phyloP scores from a whole-genome alignment of 2,113 vertebrate species.

The Gymnobelideus leadbeateri region DNA sequence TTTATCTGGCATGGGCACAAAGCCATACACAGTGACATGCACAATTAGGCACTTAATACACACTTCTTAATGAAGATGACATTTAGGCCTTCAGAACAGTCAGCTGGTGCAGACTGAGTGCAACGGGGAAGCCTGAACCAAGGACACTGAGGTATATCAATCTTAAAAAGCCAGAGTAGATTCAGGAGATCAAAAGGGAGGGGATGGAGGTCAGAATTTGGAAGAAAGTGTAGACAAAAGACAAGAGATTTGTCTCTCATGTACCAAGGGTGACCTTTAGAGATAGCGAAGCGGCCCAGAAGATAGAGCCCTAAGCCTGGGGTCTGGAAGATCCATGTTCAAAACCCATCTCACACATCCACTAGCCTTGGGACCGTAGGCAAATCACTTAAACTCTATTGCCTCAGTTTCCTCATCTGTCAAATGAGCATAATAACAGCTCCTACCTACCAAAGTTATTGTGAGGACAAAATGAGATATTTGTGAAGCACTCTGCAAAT shows the following conservation, averaged over 20 bases:
- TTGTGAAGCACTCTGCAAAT: not conserved
- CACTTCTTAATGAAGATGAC: not conserved
- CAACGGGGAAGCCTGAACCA: constrained; percentile 8
- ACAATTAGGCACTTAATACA: not conserved
- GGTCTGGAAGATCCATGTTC: not conserved
- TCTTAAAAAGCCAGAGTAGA: not conserved
- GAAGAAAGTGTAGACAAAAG: constrained; percentile 4
- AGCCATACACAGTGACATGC: not conserved
- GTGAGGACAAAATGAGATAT: not conserved
- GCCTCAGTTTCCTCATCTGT: not conserved
- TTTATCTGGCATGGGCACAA: not conserved
- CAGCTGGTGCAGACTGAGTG: not conserved
- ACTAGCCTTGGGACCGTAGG: not conserved
- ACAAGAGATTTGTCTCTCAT: not conserved
- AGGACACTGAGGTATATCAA: not conserved
- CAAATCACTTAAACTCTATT: not conserved
- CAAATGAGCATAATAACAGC: not conserved
- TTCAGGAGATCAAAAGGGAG: not conserved
- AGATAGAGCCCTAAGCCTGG: not conserved
- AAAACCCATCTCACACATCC: not conserved
- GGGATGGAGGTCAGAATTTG: not conserved
- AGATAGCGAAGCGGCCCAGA: not conserved
- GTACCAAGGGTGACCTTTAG: not conserved
- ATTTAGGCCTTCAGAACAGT: constrained; percentile 1
- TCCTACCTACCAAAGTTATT: not conserved